Evolutionary conservation across 2,888 invertebrate genomes (phyloP), one percentile per base, ranked within the genome.

Genomic region (Cryptocephalus primarius): DNA sequence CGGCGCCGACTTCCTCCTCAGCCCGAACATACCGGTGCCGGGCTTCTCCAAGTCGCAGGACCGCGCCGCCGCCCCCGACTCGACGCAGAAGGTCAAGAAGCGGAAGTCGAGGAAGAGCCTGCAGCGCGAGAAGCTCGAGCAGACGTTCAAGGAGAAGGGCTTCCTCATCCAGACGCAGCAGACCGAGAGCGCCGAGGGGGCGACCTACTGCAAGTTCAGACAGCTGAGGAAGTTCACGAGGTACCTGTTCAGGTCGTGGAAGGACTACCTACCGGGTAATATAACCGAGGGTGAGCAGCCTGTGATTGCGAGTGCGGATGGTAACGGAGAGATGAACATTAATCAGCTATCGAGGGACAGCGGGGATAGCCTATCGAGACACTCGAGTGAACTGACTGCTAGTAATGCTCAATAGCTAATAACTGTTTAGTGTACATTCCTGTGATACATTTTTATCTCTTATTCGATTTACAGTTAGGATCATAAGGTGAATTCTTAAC

Each of bases 111-210:
- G 87, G 39, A 86, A 89, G 61, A 88, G 88, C n/a, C 66, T 88
- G 32, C 88, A 89, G 58, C 72, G 91, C 22, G 90, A 91, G 61
- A 90, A 90, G 63, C 71, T 93, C 8, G 92, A 92, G 67, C 88
- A 90, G 66, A 91, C 91, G 0, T 92, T 93, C 64, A 88, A 89
- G 60, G 92, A 92, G 63, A 91, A 91, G 61, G 92, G 92, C 0
- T 92, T 93, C 65, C 72, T 93, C 42, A 92, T 93, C 46, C 92
- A 93, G 65, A 93, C 92, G 0, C 92, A 93, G 65, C 92, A 93
- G 64, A 71, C 92, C 43, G 90, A 92, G 63, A 90, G 90, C 0
- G 91, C 92, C 0, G 92, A 93, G 64, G 92, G 92, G 0, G 91
- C 92, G 0, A 92, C 92, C 0, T 93, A 92, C 62, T 93, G 93